Evolutionary conservation across 2,797 vertebrate species (phyloP).

Genomic region (Gadopsis marmoratus): DNA sequence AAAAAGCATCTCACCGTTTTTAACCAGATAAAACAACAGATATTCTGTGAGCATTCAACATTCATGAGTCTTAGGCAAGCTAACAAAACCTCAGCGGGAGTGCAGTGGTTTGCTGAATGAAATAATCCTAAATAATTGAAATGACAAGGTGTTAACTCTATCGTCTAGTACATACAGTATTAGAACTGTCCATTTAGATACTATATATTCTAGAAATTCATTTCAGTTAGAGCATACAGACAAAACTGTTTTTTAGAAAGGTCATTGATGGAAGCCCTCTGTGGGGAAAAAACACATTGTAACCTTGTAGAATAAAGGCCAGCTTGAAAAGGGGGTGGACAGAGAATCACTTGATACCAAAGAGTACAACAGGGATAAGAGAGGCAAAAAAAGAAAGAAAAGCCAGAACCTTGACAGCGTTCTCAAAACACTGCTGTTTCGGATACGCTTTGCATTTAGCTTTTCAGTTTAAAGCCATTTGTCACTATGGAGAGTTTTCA

Average conservation of each 20-base stretch:
- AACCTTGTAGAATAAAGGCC: background rate
- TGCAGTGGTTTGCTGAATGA: constrained; percentile 14
- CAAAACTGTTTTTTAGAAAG: background rate
- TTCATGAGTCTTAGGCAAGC: background rate
- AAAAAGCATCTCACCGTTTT: background rate
- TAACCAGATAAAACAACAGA: background rate
- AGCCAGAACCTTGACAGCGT: background rate
- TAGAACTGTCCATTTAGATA: background rate
- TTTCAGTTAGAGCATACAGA: background rate
- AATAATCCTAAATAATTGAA: constrained; percentile 19
- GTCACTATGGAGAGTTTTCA: background rate
- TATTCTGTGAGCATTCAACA: background rate
- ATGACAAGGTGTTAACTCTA: constrained; percentile 15
- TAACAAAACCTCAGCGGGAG: background rate
- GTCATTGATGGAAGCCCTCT: background rate
- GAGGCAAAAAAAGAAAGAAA: background rate
- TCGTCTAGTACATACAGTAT: background rate
- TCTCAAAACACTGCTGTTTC: background rate
- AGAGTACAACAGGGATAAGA: background rate
- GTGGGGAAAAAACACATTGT: background rate
- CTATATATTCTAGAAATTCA: background rate
- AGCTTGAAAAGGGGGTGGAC: background rate
- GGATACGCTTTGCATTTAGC: background rate
- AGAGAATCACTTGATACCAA: background rate
- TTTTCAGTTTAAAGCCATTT: background rate